phyloP scores from a whole-genome alignment of 2,888 invertebrate species.

The Mythimna lalbum region DNA sequence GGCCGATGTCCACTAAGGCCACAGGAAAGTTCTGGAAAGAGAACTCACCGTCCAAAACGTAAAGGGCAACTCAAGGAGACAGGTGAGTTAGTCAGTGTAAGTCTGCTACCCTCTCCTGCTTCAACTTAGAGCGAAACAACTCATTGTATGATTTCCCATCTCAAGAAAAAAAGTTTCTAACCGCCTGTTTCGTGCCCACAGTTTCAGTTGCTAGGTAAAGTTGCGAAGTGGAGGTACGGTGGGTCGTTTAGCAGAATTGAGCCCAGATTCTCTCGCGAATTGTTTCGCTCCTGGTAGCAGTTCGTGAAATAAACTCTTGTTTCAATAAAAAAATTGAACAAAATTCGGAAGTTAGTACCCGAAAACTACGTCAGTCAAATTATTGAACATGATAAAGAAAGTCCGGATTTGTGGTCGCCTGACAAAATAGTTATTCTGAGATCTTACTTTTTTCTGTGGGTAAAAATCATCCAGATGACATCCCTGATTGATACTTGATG shows the following conservation, averaged over 20 bases:
- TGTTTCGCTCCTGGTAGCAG: constrained; percentile 23
- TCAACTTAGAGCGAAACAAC: no score
- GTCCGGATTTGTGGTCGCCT: neutral
- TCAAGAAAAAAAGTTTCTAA: constrained; percentile 12
- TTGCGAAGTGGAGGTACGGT: constrained; percentile 45
- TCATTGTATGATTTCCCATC: no score
- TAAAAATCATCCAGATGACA: no score
- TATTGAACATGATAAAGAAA: neutral
- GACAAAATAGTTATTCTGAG: neutral
- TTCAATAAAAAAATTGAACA: constrained; percentile 12
- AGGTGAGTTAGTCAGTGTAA: no score
- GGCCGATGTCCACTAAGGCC: no score
- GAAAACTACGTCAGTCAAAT: neutral
- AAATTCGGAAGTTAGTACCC: neutral
- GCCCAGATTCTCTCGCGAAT: constrained; percentile 30
- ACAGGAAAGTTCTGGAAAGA: no score
- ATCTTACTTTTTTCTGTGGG: no score
- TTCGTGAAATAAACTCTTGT: constrained; percentile 5
- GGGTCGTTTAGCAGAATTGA: constrained; percentile 54
- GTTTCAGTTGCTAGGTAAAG: constrained; percentile 50
- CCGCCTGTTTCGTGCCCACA: constrained; percentile 42
- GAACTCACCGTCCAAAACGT: no score
- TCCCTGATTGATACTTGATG: no score
- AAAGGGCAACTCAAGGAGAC: no score
- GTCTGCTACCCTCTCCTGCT: no score